A percentile compares a stretch with the other conserved stretches of the same genome.
Evolutionary conservation across 2,113 vertebrate genomes (phyloP).

Genomic region (Aphyosemion australe): DNA sequence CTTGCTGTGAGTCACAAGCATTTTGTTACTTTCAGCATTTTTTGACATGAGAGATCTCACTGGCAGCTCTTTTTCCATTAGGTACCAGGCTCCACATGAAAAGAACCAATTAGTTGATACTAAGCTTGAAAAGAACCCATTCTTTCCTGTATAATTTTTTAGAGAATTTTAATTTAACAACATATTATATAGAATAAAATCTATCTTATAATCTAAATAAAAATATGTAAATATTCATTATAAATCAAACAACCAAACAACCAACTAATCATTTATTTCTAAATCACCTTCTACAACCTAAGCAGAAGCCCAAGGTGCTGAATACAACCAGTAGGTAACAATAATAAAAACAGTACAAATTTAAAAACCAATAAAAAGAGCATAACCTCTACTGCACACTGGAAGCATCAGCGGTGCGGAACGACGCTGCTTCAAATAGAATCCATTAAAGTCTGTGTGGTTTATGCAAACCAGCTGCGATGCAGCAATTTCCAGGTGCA

Average conservation of each 20-base stretch:
- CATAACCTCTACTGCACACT: no score
- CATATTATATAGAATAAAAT: background rate
- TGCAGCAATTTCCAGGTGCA: no score
- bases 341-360: no score
- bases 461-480: no score
- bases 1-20: conserved; percentile 60
- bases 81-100: conserved; percentile 6
- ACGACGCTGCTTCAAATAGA: no score
- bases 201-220: background rate
- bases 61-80: conserved; percentile 3
- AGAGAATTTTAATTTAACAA: background rate
- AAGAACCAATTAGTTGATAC: background rate
- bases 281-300: no score
- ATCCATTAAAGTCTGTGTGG: no score
- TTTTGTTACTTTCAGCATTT: conserved; percentile 57
- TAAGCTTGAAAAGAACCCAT: background rate
- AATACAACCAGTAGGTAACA: no score
- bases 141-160: background rate
- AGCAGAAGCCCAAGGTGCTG: no score
- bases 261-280: no score
- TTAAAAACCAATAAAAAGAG: no score
- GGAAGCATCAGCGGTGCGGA: no score
- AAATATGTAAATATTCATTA: conserved; percentile 1
- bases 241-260: background rate
- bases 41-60: conserved; percentile 40